Conservation (phyloP, 2,797 vertebrate species). For the Channallabes apus region DNA sequence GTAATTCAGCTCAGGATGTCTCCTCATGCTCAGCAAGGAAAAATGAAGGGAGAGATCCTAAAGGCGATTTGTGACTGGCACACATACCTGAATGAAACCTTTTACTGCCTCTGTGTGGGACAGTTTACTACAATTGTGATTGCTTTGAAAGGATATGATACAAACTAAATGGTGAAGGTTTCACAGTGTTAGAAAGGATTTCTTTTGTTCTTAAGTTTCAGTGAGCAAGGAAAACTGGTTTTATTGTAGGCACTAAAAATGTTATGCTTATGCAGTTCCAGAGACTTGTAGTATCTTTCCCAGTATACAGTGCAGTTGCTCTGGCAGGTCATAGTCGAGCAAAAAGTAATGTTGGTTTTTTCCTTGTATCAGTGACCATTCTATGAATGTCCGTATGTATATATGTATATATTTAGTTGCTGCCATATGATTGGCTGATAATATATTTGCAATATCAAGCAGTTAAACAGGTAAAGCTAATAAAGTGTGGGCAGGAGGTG, state of each 20-base stretch:
- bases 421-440: too few species aligned
- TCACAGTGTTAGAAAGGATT: conserved; percentile 1
- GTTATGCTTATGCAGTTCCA: neutral
- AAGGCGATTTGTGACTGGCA: conserved; percentile 43
- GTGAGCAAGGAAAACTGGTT: neutral
- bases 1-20: conserved; percentile 50
- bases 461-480: too few species aligned
- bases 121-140: conserved; percentile 25
- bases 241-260: neutral
- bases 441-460: too few species aligned
- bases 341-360: neutral
- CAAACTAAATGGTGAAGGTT: conserved; percentile 1
- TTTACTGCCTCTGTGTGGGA: neutral
- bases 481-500: neutral
- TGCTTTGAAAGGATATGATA: conserved; percentile 34
- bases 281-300: neutral
- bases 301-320: neutral
- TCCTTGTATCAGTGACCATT: neutral
- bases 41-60: conserved; percentile 34
- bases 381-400: too few species aligned
- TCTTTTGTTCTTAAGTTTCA: neutral
- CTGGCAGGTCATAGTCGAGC: neutral
- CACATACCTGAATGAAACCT: conserved; percentile 41
- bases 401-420: too few species aligned
- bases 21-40: conserved; percentile 37